Percentiles rank a stretch among this genome's conserved stretches.
Conservation (phyloP, 2,888 invertebrate genomes). For the Conomelus anceps region DNA sequence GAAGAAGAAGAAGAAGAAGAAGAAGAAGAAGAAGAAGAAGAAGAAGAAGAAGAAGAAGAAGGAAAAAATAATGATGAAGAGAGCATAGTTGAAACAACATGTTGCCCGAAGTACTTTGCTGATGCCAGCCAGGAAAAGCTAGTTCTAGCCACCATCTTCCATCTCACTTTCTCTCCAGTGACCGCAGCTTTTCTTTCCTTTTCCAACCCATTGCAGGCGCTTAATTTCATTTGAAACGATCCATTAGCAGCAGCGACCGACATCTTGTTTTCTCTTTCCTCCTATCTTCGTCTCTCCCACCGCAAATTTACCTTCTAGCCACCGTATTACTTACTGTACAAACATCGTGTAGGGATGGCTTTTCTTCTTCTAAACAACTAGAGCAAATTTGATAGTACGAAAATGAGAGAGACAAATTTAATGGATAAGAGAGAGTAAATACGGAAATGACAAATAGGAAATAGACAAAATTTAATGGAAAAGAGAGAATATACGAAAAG, state of each 20-base stretch:
- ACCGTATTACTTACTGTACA: not conserved
- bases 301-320: not conserved
- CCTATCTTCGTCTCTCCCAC: not conserved
- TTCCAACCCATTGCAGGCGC: not conserved
- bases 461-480: too few relatives aligned
- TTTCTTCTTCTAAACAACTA: too few relatives aligned
- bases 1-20: not conserved
- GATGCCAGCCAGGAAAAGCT: not conserved
- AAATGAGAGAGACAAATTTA: too few relatives aligned
- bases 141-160: not conserved
- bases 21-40: not conserved
- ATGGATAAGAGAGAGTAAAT: too few relatives aligned
- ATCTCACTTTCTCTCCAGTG: not conserved
- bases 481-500: too few relatives aligned
- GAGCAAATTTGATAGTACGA: too few relatives aligned
- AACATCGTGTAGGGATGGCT: not conserved
- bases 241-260: not conserved
- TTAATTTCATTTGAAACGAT: not conserved
- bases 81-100: not conserved
- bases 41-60: not conserved
- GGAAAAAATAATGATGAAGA: not conserved
- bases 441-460: too few relatives aligned
- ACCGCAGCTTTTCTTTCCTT: not conserved
- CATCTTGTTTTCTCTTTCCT: not conserved
- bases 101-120: not conserved